phyloP scores from a whole-genome alignment of 2,113 vertebrate species.

The Mormyrus lacerda region DNA sequence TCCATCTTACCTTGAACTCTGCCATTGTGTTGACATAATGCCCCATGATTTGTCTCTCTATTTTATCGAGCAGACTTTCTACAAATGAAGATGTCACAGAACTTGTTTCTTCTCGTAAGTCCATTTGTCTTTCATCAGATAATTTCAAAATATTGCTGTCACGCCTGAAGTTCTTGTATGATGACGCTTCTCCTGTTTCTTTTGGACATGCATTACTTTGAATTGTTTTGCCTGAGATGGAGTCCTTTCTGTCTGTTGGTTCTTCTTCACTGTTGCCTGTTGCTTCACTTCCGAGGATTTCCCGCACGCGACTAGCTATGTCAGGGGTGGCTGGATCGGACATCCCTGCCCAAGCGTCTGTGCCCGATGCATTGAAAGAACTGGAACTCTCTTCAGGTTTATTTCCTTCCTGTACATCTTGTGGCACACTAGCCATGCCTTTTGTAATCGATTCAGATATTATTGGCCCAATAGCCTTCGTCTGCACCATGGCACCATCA shows the following conservation, averaged over 20 bases:
- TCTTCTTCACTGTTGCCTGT: constrained; percentile 21
- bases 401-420: constrained; percentile 32
- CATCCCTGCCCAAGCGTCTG: constrained; percentile 4
- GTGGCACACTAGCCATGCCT: neutral
- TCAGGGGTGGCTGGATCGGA: constrained; percentile 30
- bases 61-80: constrained; percentile 62
- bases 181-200: constrained; percentile 36
- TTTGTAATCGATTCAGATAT: constrained; percentile 19
- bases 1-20: constrained; percentile 74
- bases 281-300: constrained; percentile 24
- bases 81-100: constrained; percentile 27
- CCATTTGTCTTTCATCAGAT: constrained; percentile 37
- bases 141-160: constrained; percentile 37
- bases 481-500: constrained; percentile 35
- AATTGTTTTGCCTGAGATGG: constrained; percentile 44
- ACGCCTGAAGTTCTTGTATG: constrained; percentile 34
- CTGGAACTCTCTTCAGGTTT: constrained; percentile 30
- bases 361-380: constrained; percentile 12
- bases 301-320: constrained; percentile 32
- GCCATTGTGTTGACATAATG: constrained; percentile 74
- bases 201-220: constrained; percentile 38
- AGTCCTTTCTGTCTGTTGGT: constrained; percentile 27
- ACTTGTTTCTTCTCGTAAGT: constrained; percentile 22
- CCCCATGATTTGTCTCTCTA: constrained; percentile 80
- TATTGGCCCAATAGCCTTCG: neutral